Evolutionary conservation across 2,113 vertebrate species (phyloP).

Genomic region (Apteryx mantelli): DNA sequence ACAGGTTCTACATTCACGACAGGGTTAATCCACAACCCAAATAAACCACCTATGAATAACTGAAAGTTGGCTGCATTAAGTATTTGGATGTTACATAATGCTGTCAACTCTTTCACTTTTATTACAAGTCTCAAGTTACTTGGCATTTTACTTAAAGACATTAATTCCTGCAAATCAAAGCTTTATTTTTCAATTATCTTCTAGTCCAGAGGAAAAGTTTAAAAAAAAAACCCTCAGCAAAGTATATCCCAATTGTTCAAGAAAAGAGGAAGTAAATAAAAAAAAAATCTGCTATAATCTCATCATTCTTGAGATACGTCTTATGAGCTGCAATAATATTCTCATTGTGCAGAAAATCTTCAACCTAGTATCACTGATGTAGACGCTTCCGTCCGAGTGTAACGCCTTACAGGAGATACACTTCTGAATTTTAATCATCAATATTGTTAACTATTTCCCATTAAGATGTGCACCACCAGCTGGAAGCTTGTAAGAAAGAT

Average conservation of each 20-base stretch:
- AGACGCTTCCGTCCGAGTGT: not conserved
- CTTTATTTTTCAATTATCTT: not conserved
- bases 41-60: not conserved
- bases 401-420: not conserved
- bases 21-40: not conserved
- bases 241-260: not conserved
- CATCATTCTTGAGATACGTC: not conserved
- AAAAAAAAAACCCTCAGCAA: not conserved
- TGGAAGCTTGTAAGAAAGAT: not conserved
- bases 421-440: not conserved
- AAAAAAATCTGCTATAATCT: not conserved
- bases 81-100: not conserved
- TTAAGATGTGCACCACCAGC: not conserved
- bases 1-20: not conserved
- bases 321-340: not conserved
- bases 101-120: accelerated
- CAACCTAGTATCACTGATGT: not conserved
- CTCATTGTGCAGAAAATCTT: not conserved
- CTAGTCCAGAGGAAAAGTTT: not conserved
- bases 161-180: not conserved
- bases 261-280: not conserved
- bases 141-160: not conserved
- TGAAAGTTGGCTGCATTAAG: not conserved
- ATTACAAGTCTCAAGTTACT: not conserved
- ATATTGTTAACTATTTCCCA: not conserved